Evolutionary conservation across 2,113 vertebrate genomes (phyloP).

Genomic region (Colinus virginianus): DNA sequence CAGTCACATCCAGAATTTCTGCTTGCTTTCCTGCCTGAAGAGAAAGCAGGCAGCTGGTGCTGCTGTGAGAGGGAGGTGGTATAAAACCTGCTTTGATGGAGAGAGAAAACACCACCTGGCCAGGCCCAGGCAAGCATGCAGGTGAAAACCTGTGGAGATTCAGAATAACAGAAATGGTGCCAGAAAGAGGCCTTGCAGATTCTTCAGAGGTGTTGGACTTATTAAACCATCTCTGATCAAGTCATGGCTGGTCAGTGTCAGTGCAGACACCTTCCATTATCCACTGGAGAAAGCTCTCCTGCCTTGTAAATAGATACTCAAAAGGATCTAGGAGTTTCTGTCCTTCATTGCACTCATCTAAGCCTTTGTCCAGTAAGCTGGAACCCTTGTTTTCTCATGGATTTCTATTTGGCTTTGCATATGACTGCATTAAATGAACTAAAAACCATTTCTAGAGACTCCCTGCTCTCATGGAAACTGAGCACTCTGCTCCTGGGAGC

Average conservation of each 20-base stretch:
- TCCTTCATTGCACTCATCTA: not conserved
- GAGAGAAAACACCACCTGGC: not conserved
- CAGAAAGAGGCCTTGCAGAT: not conserved
- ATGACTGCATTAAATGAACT: not conserved
- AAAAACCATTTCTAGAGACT: not conserved
- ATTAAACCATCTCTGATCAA: not conserved
- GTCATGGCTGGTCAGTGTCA: not conserved
- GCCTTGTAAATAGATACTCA: not conserved
- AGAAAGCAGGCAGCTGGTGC: not conserved
- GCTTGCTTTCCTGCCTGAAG: not conserved
- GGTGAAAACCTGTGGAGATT: not conserved
- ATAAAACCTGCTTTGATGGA: not conserved
- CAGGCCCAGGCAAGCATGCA: not conserved
- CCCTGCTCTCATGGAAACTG: not conserved
- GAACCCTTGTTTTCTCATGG: not conserved
- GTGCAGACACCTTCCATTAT: not conserved
- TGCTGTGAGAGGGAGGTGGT: not conserved
- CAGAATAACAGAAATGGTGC: not conserved
- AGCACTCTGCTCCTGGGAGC: not conserved
- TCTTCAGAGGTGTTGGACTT: not conserved
- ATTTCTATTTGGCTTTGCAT: not conserved
- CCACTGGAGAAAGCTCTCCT: not conserved
- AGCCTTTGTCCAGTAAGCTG: not conserved
- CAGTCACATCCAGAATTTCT: not conserved
- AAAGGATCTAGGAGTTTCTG: not conserved